phyloP scores from a whole-genome alignment of 2,113 vertebrate genomes.

The Serilophus lunatus region DNA sequence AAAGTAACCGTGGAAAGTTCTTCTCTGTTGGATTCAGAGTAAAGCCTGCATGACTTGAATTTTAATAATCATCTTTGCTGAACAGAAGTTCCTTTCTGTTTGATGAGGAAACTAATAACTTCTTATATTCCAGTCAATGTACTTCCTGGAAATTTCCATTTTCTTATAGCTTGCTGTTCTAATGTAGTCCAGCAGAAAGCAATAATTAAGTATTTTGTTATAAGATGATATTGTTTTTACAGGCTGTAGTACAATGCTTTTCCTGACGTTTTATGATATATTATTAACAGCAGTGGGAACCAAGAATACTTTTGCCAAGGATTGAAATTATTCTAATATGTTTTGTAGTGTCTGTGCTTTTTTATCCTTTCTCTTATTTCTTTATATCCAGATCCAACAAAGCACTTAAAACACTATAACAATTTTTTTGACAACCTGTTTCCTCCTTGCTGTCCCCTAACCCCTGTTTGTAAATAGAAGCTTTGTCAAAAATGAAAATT shows the following conservation, averaged over 20 bases:
- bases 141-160: not conserved
- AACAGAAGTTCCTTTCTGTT: not conserved
- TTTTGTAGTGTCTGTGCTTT: not conserved
- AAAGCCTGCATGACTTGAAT: constrained; percentile 1
- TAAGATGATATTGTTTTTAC: not conserved
- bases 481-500: not conserved
- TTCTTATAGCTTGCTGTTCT: not conserved
- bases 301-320: not conserved
- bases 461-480: not conserved
- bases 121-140: not conserved
- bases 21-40: not conserved
- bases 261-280: not conserved
- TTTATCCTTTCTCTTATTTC: not conserved
- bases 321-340: not conserved
- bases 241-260: not conserved
- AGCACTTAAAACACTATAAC: constrained; percentile 41
- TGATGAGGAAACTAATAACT: not conserved
- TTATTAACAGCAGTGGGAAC: not conserved
- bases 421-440: constrained; percentile 1
- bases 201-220: not conserved
- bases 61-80: not conserved
- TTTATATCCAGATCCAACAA: constrained; percentile 34
- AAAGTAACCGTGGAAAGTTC: not conserved
- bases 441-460: not conserved
- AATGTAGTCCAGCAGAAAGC: not conserved